Conservation (phyloP, 2,888 invertebrate species). For the Epirrhoe alternata region DNA sequence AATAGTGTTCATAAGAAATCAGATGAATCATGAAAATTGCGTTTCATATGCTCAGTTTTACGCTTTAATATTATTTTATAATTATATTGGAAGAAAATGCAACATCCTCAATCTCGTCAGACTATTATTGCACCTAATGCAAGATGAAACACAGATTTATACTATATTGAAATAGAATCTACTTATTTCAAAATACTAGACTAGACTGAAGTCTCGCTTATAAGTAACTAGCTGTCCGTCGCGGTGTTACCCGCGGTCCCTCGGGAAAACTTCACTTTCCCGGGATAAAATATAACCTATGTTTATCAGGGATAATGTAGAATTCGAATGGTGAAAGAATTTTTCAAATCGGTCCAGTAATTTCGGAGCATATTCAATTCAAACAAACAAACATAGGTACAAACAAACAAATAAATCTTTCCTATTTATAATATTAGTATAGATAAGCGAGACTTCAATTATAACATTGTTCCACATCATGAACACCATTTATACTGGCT, state of each 20-base stretch:
- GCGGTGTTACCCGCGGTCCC: too few relatives aligned
- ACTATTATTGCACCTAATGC: not conserved
- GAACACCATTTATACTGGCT: slow-evolving; percentile 26
- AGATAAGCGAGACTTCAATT: too few relatives aligned
- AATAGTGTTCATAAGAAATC: slow-evolving; percentile 5
- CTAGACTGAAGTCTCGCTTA: slow-evolving; percentile 5
- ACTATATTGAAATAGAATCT: not conserved
- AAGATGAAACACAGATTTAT: not conserved
- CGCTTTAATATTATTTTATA: not conserved
- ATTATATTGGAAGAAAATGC: not conserved
- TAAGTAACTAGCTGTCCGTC: too few relatives aligned
- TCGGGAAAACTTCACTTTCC: too few relatives aligned
- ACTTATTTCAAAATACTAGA: slow-evolving; percentile 7
- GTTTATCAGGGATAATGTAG: too few relatives aligned
- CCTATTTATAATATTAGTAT: too few relatives aligned
- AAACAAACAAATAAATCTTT: too few relatives aligned
- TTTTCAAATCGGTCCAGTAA: too few relatives aligned
- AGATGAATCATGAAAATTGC: not conserved
- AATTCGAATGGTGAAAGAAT: too few relatives aligned
- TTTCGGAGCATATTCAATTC: too few relatives aligned
- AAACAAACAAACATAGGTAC: too few relatives aligned
- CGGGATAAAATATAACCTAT: too few relatives aligned
- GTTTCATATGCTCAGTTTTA: not conserved
- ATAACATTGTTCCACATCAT: slow-evolving; percentile 3
- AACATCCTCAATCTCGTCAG: not conserved